Evolutionary conservation across 2,888 invertebrate genomes (phyloP), one percentile per base, ranked within the genome.

Genomic region (Myopa testacea): DNA sequence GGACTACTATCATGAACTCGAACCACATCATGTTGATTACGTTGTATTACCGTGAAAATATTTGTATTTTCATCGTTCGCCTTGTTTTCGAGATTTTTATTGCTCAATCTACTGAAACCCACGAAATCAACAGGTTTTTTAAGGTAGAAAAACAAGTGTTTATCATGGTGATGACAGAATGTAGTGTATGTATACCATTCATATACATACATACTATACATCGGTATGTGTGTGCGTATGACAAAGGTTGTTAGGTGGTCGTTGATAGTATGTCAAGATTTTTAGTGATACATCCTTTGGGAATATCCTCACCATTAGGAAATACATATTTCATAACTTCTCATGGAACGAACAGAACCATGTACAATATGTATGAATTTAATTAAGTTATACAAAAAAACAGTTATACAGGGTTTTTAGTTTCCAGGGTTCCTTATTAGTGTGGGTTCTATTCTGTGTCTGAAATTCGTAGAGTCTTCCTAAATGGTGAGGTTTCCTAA

Each of bases 41-140:
- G 82, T 81, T 82, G 80, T 82, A 84, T 84, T 84, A 83, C 85
- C 84, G 85, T 84, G 82, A 84, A 86, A 87, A 85, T 86, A 85
- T 87, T 86, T 85, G 82, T 86, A 84, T 84, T 82, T 85, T 85
- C 75, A 80, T 85, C 80, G 26, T 68, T 45, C 67, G 16, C 26
- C 62, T 63, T 70, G 34, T 77, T 75, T 78, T 50, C 72, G 74
- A 34, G 19, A 40, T 70, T 81, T 81, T 78, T 79, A 79, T 79
- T 80, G 80, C 80, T 79, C 79, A 80, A 80, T 79, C 77, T 68
- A 62, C 67, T 75, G 78, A 78, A 78, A 78, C 68, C 73, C 58
- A 69, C 69, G 55, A 78, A 72, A 78, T 80, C 80, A 81, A 81
- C 81, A 81, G 80, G 80, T 81, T 70, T 81, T 70, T 77, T 75